Evolutionary conservation across 1,140 invertebrate species (phyloP).

Genomic region (Latrodectus geometricus): DNA sequence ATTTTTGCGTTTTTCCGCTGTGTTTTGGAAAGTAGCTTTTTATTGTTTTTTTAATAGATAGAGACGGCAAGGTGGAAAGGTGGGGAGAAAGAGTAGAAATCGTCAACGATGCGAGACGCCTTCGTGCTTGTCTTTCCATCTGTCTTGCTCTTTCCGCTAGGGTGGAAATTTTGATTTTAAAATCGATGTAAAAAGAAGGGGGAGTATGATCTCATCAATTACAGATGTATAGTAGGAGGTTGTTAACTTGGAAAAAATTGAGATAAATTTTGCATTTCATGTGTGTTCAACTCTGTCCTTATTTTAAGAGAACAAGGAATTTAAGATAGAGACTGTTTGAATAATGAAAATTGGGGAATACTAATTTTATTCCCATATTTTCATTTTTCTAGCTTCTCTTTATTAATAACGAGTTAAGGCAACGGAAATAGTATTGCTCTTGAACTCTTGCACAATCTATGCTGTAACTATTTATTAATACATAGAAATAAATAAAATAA

Average conservation of each 20-base stretch:
- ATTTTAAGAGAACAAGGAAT: too few relatives aligned
- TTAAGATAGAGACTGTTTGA: too few relatives aligned
- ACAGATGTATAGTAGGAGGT: neutral
- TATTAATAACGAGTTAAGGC: too few relatives aligned
- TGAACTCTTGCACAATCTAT: too few relatives aligned
- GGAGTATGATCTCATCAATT: neutral
- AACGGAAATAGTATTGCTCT: too few relatives aligned
- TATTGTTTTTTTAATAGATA: neutral
- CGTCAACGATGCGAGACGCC: neutral
- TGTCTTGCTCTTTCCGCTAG: constrained; percentile 1
- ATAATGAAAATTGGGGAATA: too few relatives aligned
- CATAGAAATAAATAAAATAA: too few relatives aligned
- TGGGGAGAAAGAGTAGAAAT: neutral
- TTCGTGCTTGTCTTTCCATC: neutral
- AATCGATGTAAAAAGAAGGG: neutral
- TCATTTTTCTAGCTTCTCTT: too few relatives aligned
- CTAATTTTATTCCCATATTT: too few relatives aligned
- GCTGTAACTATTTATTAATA: too few relatives aligned
- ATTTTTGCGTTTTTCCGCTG: neutral
- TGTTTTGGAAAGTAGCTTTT: neutral
- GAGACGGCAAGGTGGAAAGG: neutral
- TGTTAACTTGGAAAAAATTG: neutral
- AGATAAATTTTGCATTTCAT: neutral
- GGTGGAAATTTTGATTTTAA: neutral
- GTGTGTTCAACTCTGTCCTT: too few relatives aligned